Evolutionary conservation across 2,888 invertebrate genomes (phyloP).

Genomic region (Cyclophora punctaria): DNA sequence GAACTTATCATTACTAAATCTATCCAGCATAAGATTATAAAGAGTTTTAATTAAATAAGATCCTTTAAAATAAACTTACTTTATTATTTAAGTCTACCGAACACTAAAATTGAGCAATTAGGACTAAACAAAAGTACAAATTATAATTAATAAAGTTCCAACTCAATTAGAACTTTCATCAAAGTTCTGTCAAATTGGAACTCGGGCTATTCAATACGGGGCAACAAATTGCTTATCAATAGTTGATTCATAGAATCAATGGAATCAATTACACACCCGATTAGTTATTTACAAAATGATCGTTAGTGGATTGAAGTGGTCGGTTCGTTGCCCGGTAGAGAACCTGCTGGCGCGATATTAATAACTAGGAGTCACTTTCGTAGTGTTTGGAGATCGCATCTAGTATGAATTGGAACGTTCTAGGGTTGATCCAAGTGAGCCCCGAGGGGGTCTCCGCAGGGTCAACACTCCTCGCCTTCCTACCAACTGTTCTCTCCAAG

Average conservation of each 20-base stretch:
- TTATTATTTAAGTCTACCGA: too few species aligned
- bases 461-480: slow-evolving; percentile 58
- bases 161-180: slow-evolving; percentile 37
- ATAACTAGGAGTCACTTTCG: slow-evolving; percentile 33
- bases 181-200: slow-evolving; percentile 34
- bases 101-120: too few species aligned
- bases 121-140: too few species aligned
- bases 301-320: slow-evolving; percentile 21
- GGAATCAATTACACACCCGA: slow-evolving; percentile 15
- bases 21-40: not conserved
- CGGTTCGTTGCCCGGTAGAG: slow-evolving; percentile 15
- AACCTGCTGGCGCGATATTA: not conserved
- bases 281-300: slow-evolving; percentile 5
- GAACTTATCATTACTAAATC: not conserved
- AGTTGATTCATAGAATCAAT: not conserved
- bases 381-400: slow-evolving; percentile 68
- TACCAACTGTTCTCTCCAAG: slow-evolving; percentile 78
- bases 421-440: slow-evolving; percentile 73
- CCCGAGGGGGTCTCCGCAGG: slow-evolving; percentile 53
- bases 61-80: too few species aligned
- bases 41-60: not conserved
- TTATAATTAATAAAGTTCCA: slow-evolving; percentile 20
- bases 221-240: slow-evolving; percentile 38
- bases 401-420: slow-evolving; percentile 80
- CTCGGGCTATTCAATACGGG: slow-evolving; percentile 34